Evolutionary conservation across 2,797 vertebrate species (phyloP).

Genomic region (Dendrocincla fuliginosa): DNA sequence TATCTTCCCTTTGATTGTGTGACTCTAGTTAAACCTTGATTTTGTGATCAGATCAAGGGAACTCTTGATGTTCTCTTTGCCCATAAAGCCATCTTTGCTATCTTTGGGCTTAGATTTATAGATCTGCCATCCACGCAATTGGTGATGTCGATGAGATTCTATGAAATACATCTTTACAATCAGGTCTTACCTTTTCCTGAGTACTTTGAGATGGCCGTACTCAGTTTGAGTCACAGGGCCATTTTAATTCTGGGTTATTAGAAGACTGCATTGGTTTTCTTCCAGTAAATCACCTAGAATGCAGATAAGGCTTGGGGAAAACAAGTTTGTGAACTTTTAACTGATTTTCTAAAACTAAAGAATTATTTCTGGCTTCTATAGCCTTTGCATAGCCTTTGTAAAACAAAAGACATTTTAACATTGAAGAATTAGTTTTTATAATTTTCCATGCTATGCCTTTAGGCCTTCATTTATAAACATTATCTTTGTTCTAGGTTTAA

Average conservation of each 20-base stretch:
- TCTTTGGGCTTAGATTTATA: not conserved
- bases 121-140: not conserved
- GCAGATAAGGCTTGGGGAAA: not conserved
- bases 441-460: conserved; percentile 30
- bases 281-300: not conserved
- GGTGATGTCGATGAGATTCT: not conserved
- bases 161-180: not conserved
- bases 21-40: not conserved
- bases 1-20: not conserved
- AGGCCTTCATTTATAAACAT: conserved; percentile 51
- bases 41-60: not conserved
- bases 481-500: conserved; percentile 55
- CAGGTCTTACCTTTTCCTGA: not conserved
- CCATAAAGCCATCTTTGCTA: not conserved
- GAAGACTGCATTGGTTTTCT: not conserved
- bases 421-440: conserved; percentile 23
- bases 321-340: not conserved
- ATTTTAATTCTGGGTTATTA: not conserved
- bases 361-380: not conserved
- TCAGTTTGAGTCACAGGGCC: not conserved
- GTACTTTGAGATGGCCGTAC: not conserved
- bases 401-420: conserved; percentile 38
- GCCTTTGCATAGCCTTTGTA: not conserved
- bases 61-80: not conserved
- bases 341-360: conserved; percentile 6